A percentile compares a stretch with the other conserved stretches of the same genome.
Evolutionary conservation across 2,797 vertebrate genomes (phyloP).

Genomic region (Silurus aristotelis): DNA sequence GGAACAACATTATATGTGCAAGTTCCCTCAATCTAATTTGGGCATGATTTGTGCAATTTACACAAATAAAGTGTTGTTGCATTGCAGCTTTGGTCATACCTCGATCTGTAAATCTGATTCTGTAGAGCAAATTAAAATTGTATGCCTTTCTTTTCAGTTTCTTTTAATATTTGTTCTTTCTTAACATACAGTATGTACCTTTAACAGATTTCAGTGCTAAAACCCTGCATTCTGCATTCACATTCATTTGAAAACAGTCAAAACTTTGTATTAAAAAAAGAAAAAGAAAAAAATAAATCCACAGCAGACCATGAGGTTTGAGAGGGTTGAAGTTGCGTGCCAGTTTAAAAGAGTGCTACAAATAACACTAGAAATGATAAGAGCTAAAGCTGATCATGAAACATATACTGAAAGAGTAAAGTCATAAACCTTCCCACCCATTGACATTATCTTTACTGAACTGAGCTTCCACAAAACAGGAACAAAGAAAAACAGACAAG

Average conservation of each 20-base stretch:
- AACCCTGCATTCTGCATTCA: background rate
- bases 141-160: background rate
- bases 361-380: background rate
- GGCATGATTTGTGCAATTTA: too few species aligned
- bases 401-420: background rate
- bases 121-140: background rate
- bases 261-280: background rate
- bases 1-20: background rate
- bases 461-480: constrained; percentile 7
- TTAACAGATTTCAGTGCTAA: background rate
- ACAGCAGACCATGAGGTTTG: too few species aligned
- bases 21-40: background rate
- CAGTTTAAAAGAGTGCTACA: background rate
- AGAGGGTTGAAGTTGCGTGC: too few species aligned
- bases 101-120: too few species aligned
- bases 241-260: background rate
- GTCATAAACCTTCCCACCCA: constrained; percentile 3
- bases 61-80: background rate
- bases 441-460: constrained; percentile 19
- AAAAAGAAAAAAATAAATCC: background rate
- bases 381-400: background rate
- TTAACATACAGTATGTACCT: background rate
- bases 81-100: background rate
- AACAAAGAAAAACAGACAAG: background rate
- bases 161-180: background rate